Conservation (phyloP, 2,797 vertebrate genomes). For the Phrynocephalus vlangalii region DNA sequence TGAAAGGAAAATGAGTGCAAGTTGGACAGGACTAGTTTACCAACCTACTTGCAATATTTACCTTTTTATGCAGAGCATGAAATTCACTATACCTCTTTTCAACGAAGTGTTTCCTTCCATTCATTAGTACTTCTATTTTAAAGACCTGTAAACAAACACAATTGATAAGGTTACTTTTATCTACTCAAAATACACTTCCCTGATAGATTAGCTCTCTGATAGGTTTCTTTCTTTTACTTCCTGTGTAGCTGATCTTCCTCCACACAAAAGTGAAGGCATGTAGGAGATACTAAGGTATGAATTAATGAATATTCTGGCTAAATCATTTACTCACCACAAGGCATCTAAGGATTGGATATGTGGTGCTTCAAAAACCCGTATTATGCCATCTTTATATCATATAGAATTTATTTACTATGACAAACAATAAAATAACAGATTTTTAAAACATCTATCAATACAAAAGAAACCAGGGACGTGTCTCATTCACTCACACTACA, state of each 20-base stretch:
- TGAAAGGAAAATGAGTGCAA: neutral
- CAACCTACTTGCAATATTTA: conserved; percentile 69
- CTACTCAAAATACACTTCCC: conserved; percentile 47
- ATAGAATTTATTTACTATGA: conserved; percentile 24
- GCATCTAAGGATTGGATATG: conserved; percentile 15
- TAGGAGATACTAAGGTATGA: conserved; percentile 34
- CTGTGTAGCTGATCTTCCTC: conserved; percentile 40
- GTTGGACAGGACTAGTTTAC: neutral
- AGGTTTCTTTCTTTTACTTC: conserved; percentile 62
- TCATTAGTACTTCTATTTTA: conserved; percentile 95
- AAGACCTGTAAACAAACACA: conserved; percentile 88
- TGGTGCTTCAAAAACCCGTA: neutral
- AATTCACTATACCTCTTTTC: conserved; percentile 99
- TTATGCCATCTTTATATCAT: conserved; percentile 18
- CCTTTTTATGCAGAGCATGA: conserved; percentile 96
- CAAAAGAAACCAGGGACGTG: neutral
- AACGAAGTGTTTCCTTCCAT: conserved; percentile 91
- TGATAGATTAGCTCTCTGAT: conserved; percentile 57
- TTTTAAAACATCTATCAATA: conserved; percentile 15
- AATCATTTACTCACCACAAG: conserved; percentile 52
- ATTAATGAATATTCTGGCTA: conserved; percentile 51
- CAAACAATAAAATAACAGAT: neutral
- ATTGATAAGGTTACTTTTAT: conserved; percentile 61
- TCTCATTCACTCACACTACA: neutral
- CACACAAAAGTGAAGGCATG: conserved; percentile 41